Conservation (phyloP, 2,113 vertebrate species). For the Gymnobelideus leadbeateri region DNA sequence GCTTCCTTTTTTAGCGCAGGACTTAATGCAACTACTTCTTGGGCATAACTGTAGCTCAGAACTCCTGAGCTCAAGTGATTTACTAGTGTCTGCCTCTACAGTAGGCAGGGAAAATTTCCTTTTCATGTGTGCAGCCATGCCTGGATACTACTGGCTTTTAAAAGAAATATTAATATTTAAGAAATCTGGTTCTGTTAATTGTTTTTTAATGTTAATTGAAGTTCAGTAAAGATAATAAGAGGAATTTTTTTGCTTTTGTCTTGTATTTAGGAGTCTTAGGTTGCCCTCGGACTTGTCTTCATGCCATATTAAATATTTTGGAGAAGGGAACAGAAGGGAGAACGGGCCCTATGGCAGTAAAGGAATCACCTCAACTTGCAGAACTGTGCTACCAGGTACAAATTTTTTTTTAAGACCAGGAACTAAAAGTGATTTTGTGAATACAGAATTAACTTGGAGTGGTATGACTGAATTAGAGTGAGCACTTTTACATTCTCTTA, state of each 20-base stretch:
- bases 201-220: constrained; percentile 33
- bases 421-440: background rate
- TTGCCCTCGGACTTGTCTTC: constrained; percentile 96
- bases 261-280: constrained; percentile 92
- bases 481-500: background rate
- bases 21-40: background rate
- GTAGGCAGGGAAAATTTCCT: background rate
- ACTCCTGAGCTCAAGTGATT: background rate
- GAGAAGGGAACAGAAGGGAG: constrained; percentile 93
- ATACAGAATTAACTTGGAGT: background rate
- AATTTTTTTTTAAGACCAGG: background rate
- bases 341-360: constrained; percentile 90
- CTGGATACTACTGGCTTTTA: background rate
- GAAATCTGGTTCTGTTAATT: background rate
- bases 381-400: constrained; percentile 98
- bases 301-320: constrained; percentile 96
- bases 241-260: constrained; percentile 58
- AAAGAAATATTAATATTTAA: too few relatives aligned
- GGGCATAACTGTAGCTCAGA: background rate
- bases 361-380: constrained; percentile 93
- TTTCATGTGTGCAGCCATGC: background rate
- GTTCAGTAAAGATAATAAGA: constrained; percentile 11
- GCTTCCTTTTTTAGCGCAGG: background rate
- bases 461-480: background rate
- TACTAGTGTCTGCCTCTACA: background rate